These are phyloP conservation scores for Frankliniella fusca DNA, from an alignment of 2,888 invertebrate genomes.

Conservation along the genomic window DNA sequence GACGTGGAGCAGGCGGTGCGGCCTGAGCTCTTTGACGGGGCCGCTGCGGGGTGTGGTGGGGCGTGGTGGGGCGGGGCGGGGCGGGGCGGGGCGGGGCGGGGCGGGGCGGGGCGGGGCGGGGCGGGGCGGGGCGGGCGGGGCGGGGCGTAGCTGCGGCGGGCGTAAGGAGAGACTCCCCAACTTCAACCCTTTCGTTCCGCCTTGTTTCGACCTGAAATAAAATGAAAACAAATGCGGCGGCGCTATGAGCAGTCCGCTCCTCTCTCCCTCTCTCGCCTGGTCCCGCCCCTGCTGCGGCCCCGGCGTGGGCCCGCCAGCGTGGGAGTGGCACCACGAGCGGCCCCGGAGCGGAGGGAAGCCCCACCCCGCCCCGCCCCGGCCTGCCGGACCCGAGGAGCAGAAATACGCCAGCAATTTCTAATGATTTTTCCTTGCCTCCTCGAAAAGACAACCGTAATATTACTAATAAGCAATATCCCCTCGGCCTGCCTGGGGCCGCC, in stretches of 20 bases:
- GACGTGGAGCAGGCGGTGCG: background rate
- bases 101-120: background rate
- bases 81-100: background rate
- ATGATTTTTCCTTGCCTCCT: background rate
- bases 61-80: background rate
- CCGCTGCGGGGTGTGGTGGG: background rate
- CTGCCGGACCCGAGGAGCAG: too few species aligned
- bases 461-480: background rate
- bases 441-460: background rate
- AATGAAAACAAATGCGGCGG: background rate
- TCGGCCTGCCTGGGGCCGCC: background rate
- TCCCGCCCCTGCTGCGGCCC: background rate
- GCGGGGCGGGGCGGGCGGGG: background rate
- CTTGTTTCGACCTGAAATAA: slow-evolving; percentile 14
- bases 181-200: slow-evolving; percentile 17
- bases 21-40: background rate
- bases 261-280: background rate
- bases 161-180: background rate
- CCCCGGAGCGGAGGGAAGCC: too few species aligned
- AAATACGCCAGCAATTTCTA: background rate
- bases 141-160: background rate
- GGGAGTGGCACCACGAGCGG: background rate
- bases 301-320: background rate
- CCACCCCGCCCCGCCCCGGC: too few species aligned
- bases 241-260: background rate